These are phyloP conservation scores for Lasiurus borealis DNA, from an alignment of 2,113 vertebrate species.

Conservation along the genomic window DNA sequence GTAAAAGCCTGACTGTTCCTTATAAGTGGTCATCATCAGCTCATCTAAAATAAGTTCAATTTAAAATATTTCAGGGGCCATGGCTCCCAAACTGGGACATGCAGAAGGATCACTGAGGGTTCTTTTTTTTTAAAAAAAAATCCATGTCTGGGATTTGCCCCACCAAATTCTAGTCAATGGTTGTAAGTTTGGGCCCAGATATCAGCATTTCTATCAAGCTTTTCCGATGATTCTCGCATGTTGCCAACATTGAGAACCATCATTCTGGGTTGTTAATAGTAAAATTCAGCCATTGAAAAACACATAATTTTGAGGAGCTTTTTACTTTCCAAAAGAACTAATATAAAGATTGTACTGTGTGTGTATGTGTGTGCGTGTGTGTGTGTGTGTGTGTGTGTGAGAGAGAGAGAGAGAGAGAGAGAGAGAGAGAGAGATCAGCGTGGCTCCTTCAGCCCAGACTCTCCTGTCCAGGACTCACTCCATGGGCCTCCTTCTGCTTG, in stretches of 20 bases:
- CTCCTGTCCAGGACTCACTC: not conserved
- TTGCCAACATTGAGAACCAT: not conserved
- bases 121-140: not conserved
- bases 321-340: not conserved
- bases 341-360: not conserved
- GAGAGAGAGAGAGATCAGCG: not conserved
- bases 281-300: not conserved
- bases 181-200: not conserved
- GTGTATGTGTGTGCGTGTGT: too few relatives aligned
- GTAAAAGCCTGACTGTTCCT: not conserved
- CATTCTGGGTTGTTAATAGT: not conserved
- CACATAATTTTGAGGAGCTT: not conserved
- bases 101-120: too few relatives aligned
- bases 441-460: not conserved
- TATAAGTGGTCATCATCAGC: not conserved
- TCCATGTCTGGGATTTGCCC: not conserved
- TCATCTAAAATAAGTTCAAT: conserved; percentile 42
- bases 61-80: not conserved
- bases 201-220: not conserved
- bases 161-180: not conserved
- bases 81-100: not conserved
- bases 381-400: too few relatives aligned
- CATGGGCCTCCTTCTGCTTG: not conserved
- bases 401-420: too few relatives aligned
- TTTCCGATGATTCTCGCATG: not conserved